Evolutionary conservation across 2,888 invertebrate species (phyloP), one percentile per base, ranked within the genome.

Genomic region (Pammene aurita): DNA sequence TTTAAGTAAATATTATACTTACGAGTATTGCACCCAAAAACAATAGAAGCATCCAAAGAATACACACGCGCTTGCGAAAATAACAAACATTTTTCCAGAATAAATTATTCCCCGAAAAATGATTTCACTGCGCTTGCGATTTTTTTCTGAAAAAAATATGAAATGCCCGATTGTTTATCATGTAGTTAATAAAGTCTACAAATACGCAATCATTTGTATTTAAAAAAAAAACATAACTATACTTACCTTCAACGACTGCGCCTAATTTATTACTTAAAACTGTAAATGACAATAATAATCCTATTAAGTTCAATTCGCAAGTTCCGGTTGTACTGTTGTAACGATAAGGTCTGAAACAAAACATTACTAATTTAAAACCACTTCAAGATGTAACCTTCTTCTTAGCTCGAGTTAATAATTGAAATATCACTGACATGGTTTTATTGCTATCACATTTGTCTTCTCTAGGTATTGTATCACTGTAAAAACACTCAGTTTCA

Each of bases 401-500:
- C 7, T 5, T 9, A n/a, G 7, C 7, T 16, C 16, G 16, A 16
- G 9, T 11, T 50, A 13, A 26, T 18, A 18, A 5, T 26, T 50
- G 10, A 26, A 5, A 5, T 14, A 46, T 4, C 72, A 85, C 87
- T 74, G 76, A 64, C 65, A 66, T 62, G 10, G 42, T 62, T 34
- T 60, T 65, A 67, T 86, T 80, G 71, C 85, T 86, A 2, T 86
- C 87, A 75, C 88, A 88, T 74, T 75, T 80, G 38, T 78, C 71
- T 42, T 79, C 73, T 57, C 83, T 84, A n/a, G 66, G 26, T 48
- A 66, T 71, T 13, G 72, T 58, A 16, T 69, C 64, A 38, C 26
- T 41, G 58, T 65, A 60, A 55, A 72, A 60, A 72, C 84, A 84
- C 61, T 84, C 83, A 2, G 78, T 83, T 52, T 77, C 66, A 42